Evolutionary conservation across 2,888 invertebrate genomes (phyloP).

Genomic region (Microctonus hyperodae): DNA sequence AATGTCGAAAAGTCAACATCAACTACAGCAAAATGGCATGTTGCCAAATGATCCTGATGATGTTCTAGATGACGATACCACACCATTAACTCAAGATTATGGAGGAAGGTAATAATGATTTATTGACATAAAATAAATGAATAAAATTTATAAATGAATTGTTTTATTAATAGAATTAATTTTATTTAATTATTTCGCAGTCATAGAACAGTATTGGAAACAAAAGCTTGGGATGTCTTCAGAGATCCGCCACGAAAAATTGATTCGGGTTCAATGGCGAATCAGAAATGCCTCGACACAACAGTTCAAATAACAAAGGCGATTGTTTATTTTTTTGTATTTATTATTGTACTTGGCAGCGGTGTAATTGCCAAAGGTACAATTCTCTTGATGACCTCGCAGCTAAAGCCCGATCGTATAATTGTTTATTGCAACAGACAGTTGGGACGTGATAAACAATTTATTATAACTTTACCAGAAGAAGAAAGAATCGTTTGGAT

Average conservation of each 20-base stretch:
- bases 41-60: slow-evolving; percentile 70
- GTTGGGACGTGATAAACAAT: slow-evolving; percentile 87
- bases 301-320: slow-evolving; percentile 86
- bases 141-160: background rate
- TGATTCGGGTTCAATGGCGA: slow-evolving; percentile 88
- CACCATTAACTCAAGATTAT: slow-evolving; percentile 87
- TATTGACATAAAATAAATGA: background rate
- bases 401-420: slow-evolving; percentile 78
- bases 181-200: slow-evolving; percentile 62
- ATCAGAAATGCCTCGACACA: slow-evolving; percentile 84
- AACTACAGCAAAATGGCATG: slow-evolving; percentile 67
- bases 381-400: slow-evolving; percentile 91
- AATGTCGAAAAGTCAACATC: slow-evolving; percentile 74
- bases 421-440: slow-evolving; percentile 85
- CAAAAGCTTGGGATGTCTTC: slow-evolving; percentile 98
- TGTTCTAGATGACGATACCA: slow-evolving; percentile 85
- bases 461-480: slow-evolving; percentile 80
- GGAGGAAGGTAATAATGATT: slow-evolving; percentile 87
- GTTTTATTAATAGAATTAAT: slow-evolving; percentile 17
- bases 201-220: slow-evolving; percentile 83
- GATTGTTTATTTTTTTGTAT: slow-evolving; percentile 84
- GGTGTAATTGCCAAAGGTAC: slow-evolving; percentile 90
- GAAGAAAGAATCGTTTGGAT: slow-evolving; percentile 91
- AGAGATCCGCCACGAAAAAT: slow-evolving; percentile 88
- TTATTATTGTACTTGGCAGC: slow-evolving; percentile 82